Conservation (phyloP, 1,140 invertebrate species). For the Lethrus apterus region DNA sequence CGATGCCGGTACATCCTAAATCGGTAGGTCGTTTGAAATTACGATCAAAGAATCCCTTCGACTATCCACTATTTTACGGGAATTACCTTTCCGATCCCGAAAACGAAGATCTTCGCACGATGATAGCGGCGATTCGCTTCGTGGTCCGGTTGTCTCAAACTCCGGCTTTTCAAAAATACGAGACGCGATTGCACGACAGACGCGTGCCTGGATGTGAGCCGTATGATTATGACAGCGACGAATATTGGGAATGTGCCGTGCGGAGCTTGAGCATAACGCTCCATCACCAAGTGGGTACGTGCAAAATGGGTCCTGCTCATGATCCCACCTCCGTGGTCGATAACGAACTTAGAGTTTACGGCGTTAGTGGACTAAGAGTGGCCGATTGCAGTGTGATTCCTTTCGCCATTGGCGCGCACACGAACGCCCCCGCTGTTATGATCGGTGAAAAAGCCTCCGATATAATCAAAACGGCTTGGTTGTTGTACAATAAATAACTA, state of each 20-base stretch:
- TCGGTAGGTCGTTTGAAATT: constrained; percentile 62
- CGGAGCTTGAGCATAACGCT: constrained; percentile 51
- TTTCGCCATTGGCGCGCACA: constrained; percentile 57
- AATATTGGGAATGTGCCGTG: constrained; percentile 44
- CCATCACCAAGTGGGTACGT: constrained; percentile 57
- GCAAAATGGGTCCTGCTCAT: constrained; percentile 63
- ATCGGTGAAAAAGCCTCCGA: constrained; percentile 78
- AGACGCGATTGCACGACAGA: constrained; percentile 18
- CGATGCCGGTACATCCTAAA: constrained; percentile 66
- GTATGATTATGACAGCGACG: constrained; percentile 24
- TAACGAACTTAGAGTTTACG: constrained; percentile 58
- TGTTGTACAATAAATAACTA: no score
- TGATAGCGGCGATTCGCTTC: constrained; percentile 24
- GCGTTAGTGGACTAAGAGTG: constrained; percentile 58
- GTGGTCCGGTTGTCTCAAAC: constrained; percentile 23
- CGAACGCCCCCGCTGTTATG: constrained; percentile 69
- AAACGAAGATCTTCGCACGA: constrained; percentile 36
- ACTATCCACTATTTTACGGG: constrained; percentile 58
- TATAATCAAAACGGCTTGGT: constrained; percentile 61
- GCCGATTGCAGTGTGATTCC: constrained; percentile 72
- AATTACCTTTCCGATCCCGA: constrained; percentile 52
- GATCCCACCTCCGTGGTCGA: constrained; percentile 66
- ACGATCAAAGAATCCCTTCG: constrained; percentile 60
- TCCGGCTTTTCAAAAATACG: constrained; percentile 21
- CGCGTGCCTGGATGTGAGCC: constrained; percentile 22